Evolutionary conservation across 2,888 invertebrate genomes (phyloP).

Genomic region (Drosophila rubida): DNA sequence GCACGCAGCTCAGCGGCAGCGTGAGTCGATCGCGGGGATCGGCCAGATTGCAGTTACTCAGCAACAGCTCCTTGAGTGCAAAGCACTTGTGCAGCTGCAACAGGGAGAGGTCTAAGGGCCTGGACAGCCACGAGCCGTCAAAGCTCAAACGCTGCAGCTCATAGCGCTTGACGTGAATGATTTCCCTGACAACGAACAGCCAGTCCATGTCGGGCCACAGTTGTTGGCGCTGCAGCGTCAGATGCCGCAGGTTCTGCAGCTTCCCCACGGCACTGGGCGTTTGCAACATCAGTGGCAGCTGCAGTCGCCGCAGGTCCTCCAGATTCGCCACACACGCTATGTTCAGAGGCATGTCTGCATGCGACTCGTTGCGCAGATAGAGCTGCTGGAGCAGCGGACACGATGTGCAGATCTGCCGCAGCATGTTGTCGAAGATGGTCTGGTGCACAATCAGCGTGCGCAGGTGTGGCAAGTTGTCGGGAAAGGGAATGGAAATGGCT

Average conservation of each 20-base stretch:
- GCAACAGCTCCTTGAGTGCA: constrained; percentile 37
- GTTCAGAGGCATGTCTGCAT: constrained; percentile 12
- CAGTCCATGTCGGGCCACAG: constrained; percentile 46
- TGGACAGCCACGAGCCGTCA: constrained; percentile 49
- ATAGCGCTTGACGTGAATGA: constrained; percentile 41
- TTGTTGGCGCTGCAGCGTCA: constrained; percentile 42
- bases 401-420: constrained; percentile 13
- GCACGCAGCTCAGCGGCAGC: constrained; percentile 48
- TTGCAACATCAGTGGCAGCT: constrained; percentile 43
- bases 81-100: constrained; percentile 43
- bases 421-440: constrained; percentile 10
- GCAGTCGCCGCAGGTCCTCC: constrained; percentile 18
- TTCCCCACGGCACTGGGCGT: constrained; percentile 17
- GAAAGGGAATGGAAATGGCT: constrained; percentile 5
- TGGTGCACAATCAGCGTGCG: constrained; percentile 8
- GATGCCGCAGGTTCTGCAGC: constrained; percentile 21
- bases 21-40: background rate
- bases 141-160: constrained; percentile 30
- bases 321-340: constrained; percentile 23
- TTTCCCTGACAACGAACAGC: constrained; percentile 30
- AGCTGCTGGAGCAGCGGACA: constrained; percentile 27
- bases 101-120: constrained; percentile 28
- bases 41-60: constrained; percentile 51
- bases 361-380: constrained; percentile 10
- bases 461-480: constrained; percentile 16